Base-by-base conservation (phyloP, 2,888 invertebrate genomes). In the Diloba caeruleocephala region DNA sequence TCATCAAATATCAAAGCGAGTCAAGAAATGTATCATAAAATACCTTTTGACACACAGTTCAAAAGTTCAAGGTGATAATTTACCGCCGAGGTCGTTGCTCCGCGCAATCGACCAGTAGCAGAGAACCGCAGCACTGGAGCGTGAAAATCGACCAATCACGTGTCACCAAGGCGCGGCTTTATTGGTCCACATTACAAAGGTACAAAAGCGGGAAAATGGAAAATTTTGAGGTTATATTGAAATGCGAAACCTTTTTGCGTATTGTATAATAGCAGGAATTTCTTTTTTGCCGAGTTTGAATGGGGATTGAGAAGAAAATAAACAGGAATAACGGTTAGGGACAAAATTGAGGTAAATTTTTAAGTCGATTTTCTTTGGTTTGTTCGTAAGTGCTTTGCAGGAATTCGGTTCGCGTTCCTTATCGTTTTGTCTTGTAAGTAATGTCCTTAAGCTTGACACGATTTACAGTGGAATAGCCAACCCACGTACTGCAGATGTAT, bases 11-110 rank as follows among this genome's bases (percentile, higher is more conserved):
- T 38, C 44, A 26, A 42, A 34, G 23, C 7, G 21, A 37, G 19
- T n/a, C 41, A 23, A 49, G 37, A 9, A 58, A 49, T 53, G 43
- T 45, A 48, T 62, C 37, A 33, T 53, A 45, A 53, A 60, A 50
- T 26, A 60, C 57, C 68, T 58, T 74, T 54, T 58, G 57, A 58
- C 50, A 51, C 36, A 59, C 60, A 62, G 65, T 59, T 57, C 66
- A 63, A 67, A 73, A 74, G 79, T 80, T 85, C 84, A 84, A 82
- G 82, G 81, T 73, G 49, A 76, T 39, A 55, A 62, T 68, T 65
- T 37, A 41, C 46, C 29, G 31, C 39, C 65, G 73, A 81, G 83
- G 77, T 82, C 62, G 62, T 67, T 73, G 77, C 68, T 75, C 84
- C 57, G 23, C 19, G 9, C 36, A 32, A 54, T 59, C 65, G 42